Evolutionary conservation across 2,797 vertebrate species (phyloP), one percentile per base, ranked within the genome.

Genomic region (Poecilia wingei): DNA sequence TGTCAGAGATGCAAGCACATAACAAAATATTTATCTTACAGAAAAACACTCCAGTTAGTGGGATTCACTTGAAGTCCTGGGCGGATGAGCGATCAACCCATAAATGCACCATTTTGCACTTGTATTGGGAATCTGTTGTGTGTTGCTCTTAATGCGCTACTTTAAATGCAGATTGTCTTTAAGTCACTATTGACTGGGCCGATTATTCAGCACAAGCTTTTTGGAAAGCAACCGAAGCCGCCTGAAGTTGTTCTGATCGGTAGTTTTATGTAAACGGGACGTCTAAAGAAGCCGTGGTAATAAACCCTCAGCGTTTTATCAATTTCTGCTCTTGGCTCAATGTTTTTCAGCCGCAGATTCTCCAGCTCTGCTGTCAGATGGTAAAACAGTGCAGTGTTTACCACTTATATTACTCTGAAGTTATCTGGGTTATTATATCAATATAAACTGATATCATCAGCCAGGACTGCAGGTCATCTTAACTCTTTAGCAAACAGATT

Each of bases 1-100:
- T 55, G 57, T 78, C 74, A 45, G 78, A 78, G 73, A 84, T 45
- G 73, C 7, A 76, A 45, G 25, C 59, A 0, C 55, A 28, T 22
- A 82, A 74, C 66, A 76, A 68, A 28, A 41, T 59, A 20, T 75
- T 31, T 8, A 59, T 73, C 78, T 53, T 77, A 5, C 51, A 20
- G 46, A 46, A 70, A 59, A 68, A 31, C 61, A 0, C 72, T 39
- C 12, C 47, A n/a, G 13, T 53, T 25, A 22, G 33, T 1, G 18
- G 45, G 6, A 22, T 72, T 72, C 68, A 45, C 25, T 69, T 43
- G 36, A 69, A 14, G 66, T 43, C 36, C 20, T 43, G 25, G 43
- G n/a, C 14, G 6, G 41, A 22, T 25, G 49, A 53, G 51, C 33
- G 6, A 39, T 43, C 33, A 13, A 13, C 47, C 36, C 31, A 77